phyloP scores from a whole-genome alignment of 1,140 invertebrate genomes.

The Lanistes nyassanus region DNA sequence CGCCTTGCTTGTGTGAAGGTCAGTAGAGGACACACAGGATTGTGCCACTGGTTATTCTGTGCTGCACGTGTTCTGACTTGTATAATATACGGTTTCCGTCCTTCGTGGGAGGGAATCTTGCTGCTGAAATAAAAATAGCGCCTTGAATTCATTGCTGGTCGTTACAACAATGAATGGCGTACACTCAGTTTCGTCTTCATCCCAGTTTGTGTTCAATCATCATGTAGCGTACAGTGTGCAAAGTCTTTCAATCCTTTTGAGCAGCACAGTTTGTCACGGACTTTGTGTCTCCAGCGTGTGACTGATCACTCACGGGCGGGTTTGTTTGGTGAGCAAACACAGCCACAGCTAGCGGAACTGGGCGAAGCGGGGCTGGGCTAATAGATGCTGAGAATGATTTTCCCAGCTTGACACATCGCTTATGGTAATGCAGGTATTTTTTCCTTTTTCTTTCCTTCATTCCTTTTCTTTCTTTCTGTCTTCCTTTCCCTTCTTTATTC shows the following conservation, averaged over 20 bases:
- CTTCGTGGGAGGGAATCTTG: too few species aligned
- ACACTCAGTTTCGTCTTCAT: too few species aligned
- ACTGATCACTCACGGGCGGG: not conserved
- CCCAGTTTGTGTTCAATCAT: too few species aligned
- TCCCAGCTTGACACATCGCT: not conserved
- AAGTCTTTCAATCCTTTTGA: too few species aligned
- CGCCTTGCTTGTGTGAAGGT: too few species aligned
- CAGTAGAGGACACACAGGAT: too few species aligned
- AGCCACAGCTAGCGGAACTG: not conserved
- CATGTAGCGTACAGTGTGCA: too few species aligned
- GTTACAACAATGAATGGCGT: not conserved
- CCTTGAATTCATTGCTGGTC: not conserved
- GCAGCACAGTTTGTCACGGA: not conserved
- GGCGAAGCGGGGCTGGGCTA: not conserved
- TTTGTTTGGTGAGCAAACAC: constrained; percentile 20
- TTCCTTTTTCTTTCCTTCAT: not conserved
- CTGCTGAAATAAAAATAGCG: not conserved
- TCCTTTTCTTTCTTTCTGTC: not conserved
- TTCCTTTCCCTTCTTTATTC: not conserved
- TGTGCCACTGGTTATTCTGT: too few species aligned
- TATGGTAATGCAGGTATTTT: not conserved
- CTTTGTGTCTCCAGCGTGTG: too few species aligned
- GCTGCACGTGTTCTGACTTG: too few species aligned
- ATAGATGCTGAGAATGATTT: not conserved
- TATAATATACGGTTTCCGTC: too few species aligned